Percentiles rank a stretch among this genome's conserved stretches.
These are phyloP conservation scores for Barnardius zonarius DNA, from an alignment of 2,113 vertebrate species.

Conservation along the genomic window DNA sequence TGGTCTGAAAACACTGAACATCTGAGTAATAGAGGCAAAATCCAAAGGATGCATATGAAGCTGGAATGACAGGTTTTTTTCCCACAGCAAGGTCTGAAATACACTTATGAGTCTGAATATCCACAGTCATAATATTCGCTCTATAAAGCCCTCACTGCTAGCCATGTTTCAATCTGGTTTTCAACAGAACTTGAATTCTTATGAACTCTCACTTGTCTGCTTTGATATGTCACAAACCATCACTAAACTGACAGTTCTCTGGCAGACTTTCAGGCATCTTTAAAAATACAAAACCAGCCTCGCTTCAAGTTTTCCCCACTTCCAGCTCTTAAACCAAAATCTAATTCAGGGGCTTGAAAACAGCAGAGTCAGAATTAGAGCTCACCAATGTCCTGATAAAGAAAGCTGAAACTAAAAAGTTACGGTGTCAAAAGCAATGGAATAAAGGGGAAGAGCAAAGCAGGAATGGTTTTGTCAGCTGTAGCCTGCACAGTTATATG, in stretches of 20 bases:
- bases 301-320: not conserved
- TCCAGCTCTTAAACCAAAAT: not conserved
- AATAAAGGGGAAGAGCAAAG: not conserved
- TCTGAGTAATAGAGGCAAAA: not conserved
- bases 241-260: conserved; percentile 20
- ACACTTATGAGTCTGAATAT: not conserved
- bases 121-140: not conserved
- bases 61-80: not conserved
- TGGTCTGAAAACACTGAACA: not conserved
- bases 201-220: not conserved
- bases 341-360: not conserved
- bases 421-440: not conserved
- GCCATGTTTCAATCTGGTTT: not conserved
- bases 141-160: not conserved
- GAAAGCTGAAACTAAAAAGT: not conserved
- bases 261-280: conserved; percentile 16
- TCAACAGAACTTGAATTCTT: conserved; percentile 19
- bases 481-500: not conserved
- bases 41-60: not conserved
- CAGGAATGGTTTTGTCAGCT: not conserved
- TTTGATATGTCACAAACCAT: not conserved
- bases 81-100: not conserved
- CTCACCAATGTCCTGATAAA: not conserved
- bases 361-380: not conserved
- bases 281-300: not conserved